Conservation (phyloP, 2,797 vertebrate genomes). For the Cyclura pinguis region DNA sequence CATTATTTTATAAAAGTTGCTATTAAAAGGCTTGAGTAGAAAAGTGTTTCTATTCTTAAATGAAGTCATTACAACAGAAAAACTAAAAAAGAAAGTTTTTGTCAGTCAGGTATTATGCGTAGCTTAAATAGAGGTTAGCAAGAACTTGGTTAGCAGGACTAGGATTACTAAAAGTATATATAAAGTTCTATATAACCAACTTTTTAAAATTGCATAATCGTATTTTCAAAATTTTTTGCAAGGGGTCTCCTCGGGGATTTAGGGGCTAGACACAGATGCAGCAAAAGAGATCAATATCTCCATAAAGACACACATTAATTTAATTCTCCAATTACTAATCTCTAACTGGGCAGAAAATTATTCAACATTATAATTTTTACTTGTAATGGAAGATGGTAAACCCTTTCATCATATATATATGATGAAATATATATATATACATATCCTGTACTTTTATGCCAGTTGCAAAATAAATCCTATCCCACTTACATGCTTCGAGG, state of each 20-base stretch:
- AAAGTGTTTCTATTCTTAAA: neutral
- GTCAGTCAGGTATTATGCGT: too few relatives aligned
- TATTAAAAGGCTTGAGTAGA: neutral
- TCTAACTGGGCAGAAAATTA: slow-evolving; percentile 17
- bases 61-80: neutral
- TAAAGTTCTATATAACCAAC: neutral
- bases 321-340: neutral
- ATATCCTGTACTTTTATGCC: slow-evolving; percentile 7
- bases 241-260: neutral
- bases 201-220: neutral
- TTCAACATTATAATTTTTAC: slow-evolving; percentile 54
- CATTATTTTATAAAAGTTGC: neutral
- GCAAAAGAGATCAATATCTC: neutral
- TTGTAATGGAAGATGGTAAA: slow-evolving; percentile 39
- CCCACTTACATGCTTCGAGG: slow-evolving; percentile 29
- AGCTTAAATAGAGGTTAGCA: neutral
- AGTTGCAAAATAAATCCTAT: neutral
- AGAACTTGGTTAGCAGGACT: neutral
- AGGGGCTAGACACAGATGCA: neutral
- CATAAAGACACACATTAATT: neutral
- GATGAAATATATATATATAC: too few relatives aligned
- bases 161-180: neutral
- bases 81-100: neutral
- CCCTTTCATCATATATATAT: slow-evolving; percentile 16
- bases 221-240: neutral